Conservation (phyloP, 1,140 invertebrate species). For the Steinernema feltiae region DNA sequence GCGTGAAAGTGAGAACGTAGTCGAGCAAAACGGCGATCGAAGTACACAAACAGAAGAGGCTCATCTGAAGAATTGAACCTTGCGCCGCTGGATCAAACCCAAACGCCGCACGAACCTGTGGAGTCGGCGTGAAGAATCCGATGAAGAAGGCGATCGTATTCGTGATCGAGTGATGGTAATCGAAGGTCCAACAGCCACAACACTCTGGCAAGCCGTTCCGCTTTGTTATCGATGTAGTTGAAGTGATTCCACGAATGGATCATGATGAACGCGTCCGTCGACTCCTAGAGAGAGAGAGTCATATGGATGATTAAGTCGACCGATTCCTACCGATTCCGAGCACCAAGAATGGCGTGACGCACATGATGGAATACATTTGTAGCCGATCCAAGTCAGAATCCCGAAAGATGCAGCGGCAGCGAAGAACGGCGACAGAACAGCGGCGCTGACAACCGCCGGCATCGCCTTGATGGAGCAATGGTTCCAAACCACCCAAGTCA, state of each 20-base stretch:
- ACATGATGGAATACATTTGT: slow-evolving; percentile 54
- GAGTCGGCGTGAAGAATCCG: slow-evolving; percentile 53
- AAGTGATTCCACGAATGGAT: slow-evolving; percentile 51
- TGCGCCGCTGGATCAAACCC: slow-evolving; percentile 3
- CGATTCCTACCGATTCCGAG: slow-evolving; percentile 43
- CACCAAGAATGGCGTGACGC: slow-evolving; percentile 52
- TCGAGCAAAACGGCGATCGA: slow-evolving; percentile 53
- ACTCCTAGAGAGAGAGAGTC: slow-evolving; percentile 29
- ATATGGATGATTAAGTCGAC: not conserved
- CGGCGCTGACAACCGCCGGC: slow-evolving; percentile 35
- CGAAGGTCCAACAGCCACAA: slow-evolving; percentile 45
- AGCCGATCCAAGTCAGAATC: slow-evolving; percentile 50
- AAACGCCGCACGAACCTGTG: no score
- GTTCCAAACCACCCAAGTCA: slow-evolving; percentile 37
- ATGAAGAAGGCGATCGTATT: slow-evolving; percentile 56
- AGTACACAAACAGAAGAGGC: slow-evolving; percentile 54
- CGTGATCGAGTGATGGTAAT: slow-evolving; percentile 55
- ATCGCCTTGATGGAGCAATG: slow-evolving; percentile 22
- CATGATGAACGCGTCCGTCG: slow-evolving; percentile 55
- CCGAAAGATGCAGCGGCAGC: slow-evolving; percentile 50
- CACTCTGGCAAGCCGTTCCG: slow-evolving; percentile 37
- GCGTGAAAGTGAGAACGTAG: slow-evolving; percentile 57
- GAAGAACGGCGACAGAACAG: slow-evolving; percentile 52
- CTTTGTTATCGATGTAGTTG: slow-evolving; percentile 29
- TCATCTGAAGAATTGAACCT: slow-evolving; percentile 46